These are phyloP conservation scores for Hippocampus kuda DNA, from an alignment of 2,797 vertebrate genomes.

Conservation along the genomic window DNA sequence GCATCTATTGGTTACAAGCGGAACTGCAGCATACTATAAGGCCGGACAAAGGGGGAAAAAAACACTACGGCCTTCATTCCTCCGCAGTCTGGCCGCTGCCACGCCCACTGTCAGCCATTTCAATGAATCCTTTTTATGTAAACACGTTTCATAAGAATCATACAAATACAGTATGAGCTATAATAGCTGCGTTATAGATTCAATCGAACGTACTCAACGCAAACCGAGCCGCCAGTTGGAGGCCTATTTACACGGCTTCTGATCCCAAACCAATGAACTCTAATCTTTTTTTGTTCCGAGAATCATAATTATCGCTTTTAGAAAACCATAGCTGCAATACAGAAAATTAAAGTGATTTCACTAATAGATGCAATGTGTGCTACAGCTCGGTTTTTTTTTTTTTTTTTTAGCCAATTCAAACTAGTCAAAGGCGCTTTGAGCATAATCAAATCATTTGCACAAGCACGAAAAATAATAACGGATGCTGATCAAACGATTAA, in stretches of 20 bases:
- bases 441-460: not conserved
- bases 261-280: not conserved
- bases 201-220: not conserved
- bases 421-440: not conserved
- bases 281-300: not conserved
- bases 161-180: not conserved
- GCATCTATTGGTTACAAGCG: not conserved
- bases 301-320: not conserved
- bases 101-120: not conserved
- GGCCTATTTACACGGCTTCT: not conserved
- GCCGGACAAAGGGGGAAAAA: not conserved
- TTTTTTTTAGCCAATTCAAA: not conserved
- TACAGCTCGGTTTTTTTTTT: no score
- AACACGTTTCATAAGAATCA: conserved; percentile 1
- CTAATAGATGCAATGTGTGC: not conserved
- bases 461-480: not conserved
- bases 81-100: not conserved
- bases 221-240: not conserved
- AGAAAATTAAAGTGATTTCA: not conserved
- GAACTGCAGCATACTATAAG: not conserved
- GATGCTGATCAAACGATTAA: not conserved
- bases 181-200: not conserved
- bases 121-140: no score
- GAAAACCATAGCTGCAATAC: not conserved
- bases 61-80: not conserved